Conservation (phyloP, 2,797 vertebrate species). For the Scarus forsteni region DNA sequence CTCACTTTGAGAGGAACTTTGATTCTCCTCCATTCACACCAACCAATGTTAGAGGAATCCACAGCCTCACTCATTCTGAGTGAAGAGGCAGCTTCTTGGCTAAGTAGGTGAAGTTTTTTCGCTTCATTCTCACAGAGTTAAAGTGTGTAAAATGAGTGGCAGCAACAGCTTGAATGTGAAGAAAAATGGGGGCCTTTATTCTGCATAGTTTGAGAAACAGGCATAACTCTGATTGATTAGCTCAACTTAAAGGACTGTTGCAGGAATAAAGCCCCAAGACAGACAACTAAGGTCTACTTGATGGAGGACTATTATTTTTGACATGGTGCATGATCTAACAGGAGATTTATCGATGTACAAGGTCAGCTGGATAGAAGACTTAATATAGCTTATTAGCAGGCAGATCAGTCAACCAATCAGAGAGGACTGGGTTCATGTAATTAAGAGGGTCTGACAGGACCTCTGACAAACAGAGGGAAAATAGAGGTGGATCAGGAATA, state of each 20-base stretch:
- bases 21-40: slow-evolving; percentile 59
- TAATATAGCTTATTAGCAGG: too few relatives aligned
- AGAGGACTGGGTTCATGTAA: too few relatives aligned
- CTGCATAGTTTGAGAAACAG: slow-evolving; percentile 9
- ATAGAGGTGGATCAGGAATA: too few relatives aligned
- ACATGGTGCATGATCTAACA: too few relatives aligned
- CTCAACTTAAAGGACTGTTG: slow-evolving; percentile 25
- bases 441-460: too few relatives aligned
- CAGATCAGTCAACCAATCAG: too few relatives aligned
- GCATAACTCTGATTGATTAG: slow-evolving; percentile 9
- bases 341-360: too few relatives aligned
- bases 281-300: too few relatives aligned
- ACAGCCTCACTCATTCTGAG: slow-evolving; percentile 28
- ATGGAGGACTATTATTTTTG: too few relatives aligned
- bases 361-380: too few relatives aligned
- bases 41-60: slow-evolving; percentile 54
- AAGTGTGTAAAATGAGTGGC: slow-evolving; percentile 29
- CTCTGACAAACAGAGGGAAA: too few relatives aligned
- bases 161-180: slow-evolving; percentile 19
- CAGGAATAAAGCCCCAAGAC: not conserved
- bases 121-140: slow-evolving; percentile 4
- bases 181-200: slow-evolving; percentile 6
- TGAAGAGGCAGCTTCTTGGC: slow-evolving; percentile 23
- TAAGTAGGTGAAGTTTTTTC: slow-evolving; percentile 21
- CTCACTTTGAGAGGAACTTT: slow-evolving; percentile 40